phyloP scores from a whole-genome alignment of 2,797 vertebrate genomes.

The Gymnothorax reevesii region DNA sequence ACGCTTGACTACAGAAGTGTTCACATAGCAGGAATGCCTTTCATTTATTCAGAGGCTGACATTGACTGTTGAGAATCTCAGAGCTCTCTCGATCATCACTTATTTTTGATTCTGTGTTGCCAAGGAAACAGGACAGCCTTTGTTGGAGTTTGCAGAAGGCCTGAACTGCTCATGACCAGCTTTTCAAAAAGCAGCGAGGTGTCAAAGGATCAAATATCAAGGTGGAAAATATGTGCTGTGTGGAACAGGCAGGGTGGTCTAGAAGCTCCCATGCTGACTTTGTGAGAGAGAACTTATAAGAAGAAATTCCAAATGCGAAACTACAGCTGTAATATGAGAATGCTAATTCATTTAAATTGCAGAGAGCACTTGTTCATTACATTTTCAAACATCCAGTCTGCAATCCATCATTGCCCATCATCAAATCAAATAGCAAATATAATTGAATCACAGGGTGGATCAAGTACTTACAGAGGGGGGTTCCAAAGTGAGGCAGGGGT shows the following conservation, averaged over 20 bases:
- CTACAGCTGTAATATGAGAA: not conserved
- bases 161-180: slow-evolving; percentile 34
- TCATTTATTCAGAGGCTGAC: slow-evolving; percentile 46
- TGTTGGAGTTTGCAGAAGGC: slow-evolving; percentile 39
- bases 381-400: slow-evolving; percentile 1
- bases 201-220: not conserved
- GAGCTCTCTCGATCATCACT: slow-evolving; percentile 51
- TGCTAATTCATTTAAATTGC: not conserved
- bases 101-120: slow-evolving; percentile 48
- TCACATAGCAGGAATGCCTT: not conserved
- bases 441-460: not conserved
- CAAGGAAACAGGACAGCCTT: slow-evolving; percentile 54
- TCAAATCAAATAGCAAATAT: not conserved
- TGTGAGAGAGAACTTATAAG: not conserved
- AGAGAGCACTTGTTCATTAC: not conserved
- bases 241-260: not conserved
- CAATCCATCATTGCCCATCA: not conserved
- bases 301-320: not conserved
- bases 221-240: not conserved
- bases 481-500: too few species aligned
- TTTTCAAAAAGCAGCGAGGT: slow-evolving; percentile 8
- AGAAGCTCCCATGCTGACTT: not conserved
- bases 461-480: too few species aligned
- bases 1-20: not conserved
- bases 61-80: slow-evolving; percentile 47